A percentile compares a stretch with the other conserved stretches of the same genome.
Evolutionary conservation across 2,113 vertebrate genomes (phyloP).

Genomic region (Mesitornis unicolor): DNA sequence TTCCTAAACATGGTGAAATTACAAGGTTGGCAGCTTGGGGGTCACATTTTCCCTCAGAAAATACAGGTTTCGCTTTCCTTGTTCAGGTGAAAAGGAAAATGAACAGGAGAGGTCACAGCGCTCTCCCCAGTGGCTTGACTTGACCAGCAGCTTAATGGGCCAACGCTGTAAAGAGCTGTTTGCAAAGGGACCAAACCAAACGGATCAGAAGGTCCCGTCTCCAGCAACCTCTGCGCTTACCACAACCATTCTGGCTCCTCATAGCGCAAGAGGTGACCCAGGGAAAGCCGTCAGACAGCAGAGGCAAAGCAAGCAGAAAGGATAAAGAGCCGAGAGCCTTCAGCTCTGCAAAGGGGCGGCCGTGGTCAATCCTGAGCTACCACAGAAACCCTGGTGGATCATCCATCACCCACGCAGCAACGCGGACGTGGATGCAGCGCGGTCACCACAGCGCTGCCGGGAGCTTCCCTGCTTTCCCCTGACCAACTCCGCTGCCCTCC

Average conservation of each 20-base stretch:
- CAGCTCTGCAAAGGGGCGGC: not conserved
- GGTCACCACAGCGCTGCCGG: not conserved
- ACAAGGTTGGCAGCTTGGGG: not conserved
- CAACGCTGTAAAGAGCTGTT: not conserved
- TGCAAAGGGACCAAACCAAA: not conserved
- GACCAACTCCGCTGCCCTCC: not conserved
- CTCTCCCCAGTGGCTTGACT: not conserved
- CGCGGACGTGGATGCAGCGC: accelerated
- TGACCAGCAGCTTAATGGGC: too few species aligned
- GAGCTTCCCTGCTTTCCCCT: not conserved
- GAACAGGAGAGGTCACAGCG: not conserved
- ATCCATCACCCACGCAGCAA: accelerated
- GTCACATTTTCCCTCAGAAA: not conserved
- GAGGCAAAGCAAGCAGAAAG: not conserved
- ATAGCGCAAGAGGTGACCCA: too few species aligned
- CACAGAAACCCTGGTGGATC: not conserved
- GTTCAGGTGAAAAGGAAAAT: not conserved
- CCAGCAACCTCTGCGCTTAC: not conserved
- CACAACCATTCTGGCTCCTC: too few species aligned
- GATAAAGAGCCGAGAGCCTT: too few species aligned
- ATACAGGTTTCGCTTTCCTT: not conserved
- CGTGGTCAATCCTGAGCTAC: too few species aligned
- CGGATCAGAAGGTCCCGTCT: not conserved
- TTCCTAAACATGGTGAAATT: not conserved
- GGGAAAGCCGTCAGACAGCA: not conserved